Evolutionary conservation across 2,888 invertebrate genomes (phyloP).

Genomic region (Ochropleura leucogaster): DNA sequence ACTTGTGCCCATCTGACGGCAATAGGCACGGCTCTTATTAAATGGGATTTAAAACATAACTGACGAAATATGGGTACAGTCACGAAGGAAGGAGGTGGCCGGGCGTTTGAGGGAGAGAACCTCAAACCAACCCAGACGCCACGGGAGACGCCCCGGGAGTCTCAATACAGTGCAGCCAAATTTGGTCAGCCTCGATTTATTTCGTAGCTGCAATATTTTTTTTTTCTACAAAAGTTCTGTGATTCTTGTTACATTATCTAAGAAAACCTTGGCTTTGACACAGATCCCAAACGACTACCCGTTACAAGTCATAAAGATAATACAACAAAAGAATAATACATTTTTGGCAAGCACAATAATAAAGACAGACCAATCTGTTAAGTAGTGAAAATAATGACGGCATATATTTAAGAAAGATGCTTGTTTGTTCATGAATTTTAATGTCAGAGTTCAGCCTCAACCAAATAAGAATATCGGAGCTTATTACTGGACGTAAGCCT

Average conservation of each 20-base stretch:
- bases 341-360: constrained; percentile 26
- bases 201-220: too few relatives aligned
- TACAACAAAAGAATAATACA: constrained; percentile 11
- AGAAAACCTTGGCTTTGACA: constrained; percentile 11
- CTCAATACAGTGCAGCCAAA: too few relatives aligned
- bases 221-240: too few relatives aligned
- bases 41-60: too few relatives aligned
- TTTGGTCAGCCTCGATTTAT: too few relatives aligned
- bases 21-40: too few relatives aligned
- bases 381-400: neutral
- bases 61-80: too few relatives aligned
- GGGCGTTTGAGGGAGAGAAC: too few relatives aligned
- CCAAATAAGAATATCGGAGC: neutral
- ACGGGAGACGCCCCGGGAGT: too few relatives aligned
- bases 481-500: neutral
- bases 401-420: neutral
- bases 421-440: neutral
- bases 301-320: constrained; percentile 14
- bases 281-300: constrained; percentile 4
- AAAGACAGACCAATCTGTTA: neutral
- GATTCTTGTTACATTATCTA: neutral
- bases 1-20: too few relatives aligned
- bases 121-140: too few relatives aligned
- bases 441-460: neutral
- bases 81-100: too few relatives aligned